Percentiles rank a stretch among this genome's conserved stretches.
Conservation (phyloP, 2,113 vertebrate species). For the Uria aalge region DNA sequence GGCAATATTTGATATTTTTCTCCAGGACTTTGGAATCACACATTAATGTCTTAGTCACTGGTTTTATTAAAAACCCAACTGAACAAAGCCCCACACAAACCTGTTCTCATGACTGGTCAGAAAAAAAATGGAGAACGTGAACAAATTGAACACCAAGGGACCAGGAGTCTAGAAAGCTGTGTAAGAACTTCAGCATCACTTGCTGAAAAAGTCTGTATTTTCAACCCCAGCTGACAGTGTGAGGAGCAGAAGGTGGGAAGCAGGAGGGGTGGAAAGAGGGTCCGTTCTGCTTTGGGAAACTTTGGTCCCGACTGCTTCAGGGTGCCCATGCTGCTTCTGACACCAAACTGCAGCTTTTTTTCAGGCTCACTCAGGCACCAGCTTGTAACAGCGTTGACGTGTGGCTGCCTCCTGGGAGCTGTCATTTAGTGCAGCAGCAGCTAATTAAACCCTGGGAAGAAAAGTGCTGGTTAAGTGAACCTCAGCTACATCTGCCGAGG, state of each 20-base stretch:
- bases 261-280: background rate
- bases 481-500: background rate
- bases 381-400: rapidly evolving
- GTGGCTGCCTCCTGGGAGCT: background rate
- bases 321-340: background rate
- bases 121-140: background rate
- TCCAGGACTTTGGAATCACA: background rate
- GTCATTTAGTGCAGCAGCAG: rapidly evolving
- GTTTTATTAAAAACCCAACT: background rate
- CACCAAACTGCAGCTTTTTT: background rate
- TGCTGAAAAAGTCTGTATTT: background rate
- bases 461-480: background rate
- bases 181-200: background rate
- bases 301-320: background rate
- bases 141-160: background rate
- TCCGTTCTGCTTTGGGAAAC: background rate
- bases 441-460: background rate
- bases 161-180: background rate
- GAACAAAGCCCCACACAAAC: background rate
- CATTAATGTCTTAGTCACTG: background rate
- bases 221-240: background rate
- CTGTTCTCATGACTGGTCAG: background rate
- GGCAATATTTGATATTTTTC: background rate
- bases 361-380: background rate
- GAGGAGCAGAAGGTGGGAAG: background rate